Percentiles rank a stretch among this genome's conserved stretches.
phyloP scores from a whole-genome alignment of 2,888 invertebrate species.

The Galerucella nymphaeae region DNA sequence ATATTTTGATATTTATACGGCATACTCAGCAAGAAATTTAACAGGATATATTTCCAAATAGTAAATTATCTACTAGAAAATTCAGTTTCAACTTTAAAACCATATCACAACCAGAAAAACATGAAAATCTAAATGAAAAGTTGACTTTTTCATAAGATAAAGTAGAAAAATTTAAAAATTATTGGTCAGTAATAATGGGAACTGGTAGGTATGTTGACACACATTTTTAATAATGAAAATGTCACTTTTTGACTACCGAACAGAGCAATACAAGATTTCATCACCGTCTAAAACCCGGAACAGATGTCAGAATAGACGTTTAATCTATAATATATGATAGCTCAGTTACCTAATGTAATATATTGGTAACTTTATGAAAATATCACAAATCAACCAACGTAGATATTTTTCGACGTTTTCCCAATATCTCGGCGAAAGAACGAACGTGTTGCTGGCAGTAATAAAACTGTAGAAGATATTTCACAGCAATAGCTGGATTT shows the following conservation, averaged over 20 bases:
- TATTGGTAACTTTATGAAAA: background rate
- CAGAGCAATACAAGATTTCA: too few relatives aligned
- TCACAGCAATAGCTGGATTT: constrained; percentile 10
- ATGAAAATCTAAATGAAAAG: too few relatives aligned
- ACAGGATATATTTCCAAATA: background rate
- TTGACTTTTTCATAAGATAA: background rate
- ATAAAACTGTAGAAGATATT: constrained; percentile 39
- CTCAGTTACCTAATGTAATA: background rate
- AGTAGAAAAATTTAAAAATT: background rate
- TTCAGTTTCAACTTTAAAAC: too few relatives aligned
- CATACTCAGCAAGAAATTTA: constrained; percentile 22
- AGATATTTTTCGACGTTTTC: constrained; percentile 25
- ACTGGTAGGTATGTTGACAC: too few relatives aligned
- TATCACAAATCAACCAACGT: background rate
- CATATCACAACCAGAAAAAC: too few relatives aligned
- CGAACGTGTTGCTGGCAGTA: constrained; percentile 40
- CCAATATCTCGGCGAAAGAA: constrained; percentile 25
- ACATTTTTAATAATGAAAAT: background rate
- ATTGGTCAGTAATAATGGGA: background rate
- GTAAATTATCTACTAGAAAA: background rate
- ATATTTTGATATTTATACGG: constrained; percentile 23
- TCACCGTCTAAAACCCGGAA: too few relatives aligned
- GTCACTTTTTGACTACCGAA: background rate
- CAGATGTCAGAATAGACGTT: background rate
- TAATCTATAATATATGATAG: background rate